Percentiles rank a stretch among this genome's conserved stretches.
Conservation (phyloP, 2,797 vertebrate species). For the Odontamblyopus lacepedii region DNA sequence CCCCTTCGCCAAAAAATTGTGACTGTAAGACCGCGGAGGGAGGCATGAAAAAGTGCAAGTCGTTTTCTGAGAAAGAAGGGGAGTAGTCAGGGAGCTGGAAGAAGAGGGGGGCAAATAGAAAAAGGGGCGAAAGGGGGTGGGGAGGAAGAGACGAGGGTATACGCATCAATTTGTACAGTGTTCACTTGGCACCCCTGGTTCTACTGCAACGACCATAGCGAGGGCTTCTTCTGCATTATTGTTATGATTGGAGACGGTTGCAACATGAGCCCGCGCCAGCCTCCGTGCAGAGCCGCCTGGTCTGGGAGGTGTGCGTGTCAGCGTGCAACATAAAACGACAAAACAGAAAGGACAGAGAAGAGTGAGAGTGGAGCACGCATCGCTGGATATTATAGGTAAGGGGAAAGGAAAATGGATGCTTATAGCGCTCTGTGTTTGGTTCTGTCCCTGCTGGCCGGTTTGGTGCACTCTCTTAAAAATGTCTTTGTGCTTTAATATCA, state of each 20-base stretch:
- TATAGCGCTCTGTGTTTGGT: constrained; percentile 53
- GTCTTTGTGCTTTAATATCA: constrained; percentile 74
- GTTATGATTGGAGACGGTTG: constrained; percentile 65
- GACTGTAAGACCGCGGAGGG: constrained; percentile 71
- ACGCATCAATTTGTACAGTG: constrained; percentile 86
- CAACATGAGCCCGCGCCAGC: constrained; percentile 73
- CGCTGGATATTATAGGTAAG: constrained; percentile 83
- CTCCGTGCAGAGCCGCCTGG: constrained; percentile 65
- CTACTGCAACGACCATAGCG: constrained; percentile 69
- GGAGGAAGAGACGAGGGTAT: constrained; percentile 73
- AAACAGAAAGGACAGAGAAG: constrained; percentile 61
- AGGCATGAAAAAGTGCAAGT: constrained; percentile 77
- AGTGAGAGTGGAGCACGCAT: constrained; percentile 69
- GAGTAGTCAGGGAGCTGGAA: constrained; percentile 57
- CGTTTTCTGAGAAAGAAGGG: constrained; percentile 75
- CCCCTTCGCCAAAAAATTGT: constrained; percentile 70
- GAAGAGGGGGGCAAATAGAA: constrained; percentile 48
- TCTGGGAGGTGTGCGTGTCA: constrained; percentile 69
- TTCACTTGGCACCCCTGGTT: constrained; percentile 78
- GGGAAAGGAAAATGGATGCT: constrained; percentile 75
- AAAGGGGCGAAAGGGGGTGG: constrained; percentile 70
- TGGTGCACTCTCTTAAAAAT: constrained; percentile 61
- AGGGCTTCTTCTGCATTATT: constrained; percentile 74
- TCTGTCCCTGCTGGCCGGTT: constrained; percentile 69
- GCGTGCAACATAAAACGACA: constrained; percentile 73